These are phyloP conservation scores for Cephalopterus ornatus DNA, from an alignment of 2,113 vertebrate species.

Conservation along the genomic window DNA sequence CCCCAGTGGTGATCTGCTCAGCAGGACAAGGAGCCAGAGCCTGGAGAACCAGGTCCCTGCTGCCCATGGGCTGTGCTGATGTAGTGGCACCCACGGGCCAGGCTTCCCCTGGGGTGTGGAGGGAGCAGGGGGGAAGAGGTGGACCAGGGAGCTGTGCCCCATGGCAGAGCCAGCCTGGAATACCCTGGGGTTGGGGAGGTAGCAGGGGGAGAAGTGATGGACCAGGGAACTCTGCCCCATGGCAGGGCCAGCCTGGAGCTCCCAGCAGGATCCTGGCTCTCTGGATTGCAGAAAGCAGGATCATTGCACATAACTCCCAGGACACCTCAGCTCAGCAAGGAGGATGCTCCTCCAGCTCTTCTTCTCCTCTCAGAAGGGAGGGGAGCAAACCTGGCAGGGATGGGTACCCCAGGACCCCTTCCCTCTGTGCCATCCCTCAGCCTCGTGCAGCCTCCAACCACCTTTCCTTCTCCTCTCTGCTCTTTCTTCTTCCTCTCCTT, in stretches of 20 bases:
- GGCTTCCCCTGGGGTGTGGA: background rate
- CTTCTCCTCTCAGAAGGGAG: background rate
- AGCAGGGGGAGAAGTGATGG: too few species aligned
- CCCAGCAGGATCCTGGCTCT: background rate
- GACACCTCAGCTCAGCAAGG: fast-evolving
- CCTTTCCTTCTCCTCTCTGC: background rate
- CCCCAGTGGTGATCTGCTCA: background rate
- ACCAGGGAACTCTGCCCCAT: background rate
- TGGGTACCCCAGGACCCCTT: fast-evolving
- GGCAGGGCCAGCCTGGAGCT: background rate
- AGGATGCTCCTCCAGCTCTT: background rate
- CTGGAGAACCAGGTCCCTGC: background rate
- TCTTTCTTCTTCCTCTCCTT: background rate
- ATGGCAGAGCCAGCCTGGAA: background rate
- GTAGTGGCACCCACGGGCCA: fast-evolving
- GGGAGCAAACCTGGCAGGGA: background rate
- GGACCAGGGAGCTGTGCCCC: background rate
- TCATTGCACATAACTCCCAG: background rate
- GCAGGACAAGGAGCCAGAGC: background rate
- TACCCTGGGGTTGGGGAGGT: background rate
- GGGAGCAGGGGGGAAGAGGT: too few species aligned
- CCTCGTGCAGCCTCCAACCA: fast-evolving
- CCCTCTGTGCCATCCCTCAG: background rate
- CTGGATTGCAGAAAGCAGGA: fast-evolving
- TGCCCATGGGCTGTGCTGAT: fast-evolving